These are phyloP conservation scores for Chaetodon auriga DNA, from an alignment of 2,113 vertebrate genomes.

Conservation along the genomic window DNA sequence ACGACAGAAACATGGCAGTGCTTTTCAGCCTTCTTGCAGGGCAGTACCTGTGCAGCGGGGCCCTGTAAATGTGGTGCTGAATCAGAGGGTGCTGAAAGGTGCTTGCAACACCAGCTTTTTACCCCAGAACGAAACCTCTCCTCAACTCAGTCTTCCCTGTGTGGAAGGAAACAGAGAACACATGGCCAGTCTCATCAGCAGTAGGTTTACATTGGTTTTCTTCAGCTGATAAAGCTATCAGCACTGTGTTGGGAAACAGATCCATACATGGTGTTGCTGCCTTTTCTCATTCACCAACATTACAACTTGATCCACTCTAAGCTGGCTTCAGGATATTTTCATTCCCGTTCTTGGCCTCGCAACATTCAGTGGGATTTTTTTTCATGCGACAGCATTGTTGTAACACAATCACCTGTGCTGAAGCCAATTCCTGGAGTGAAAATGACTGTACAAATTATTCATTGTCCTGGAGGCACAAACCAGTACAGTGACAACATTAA, in stretches of 20 bases:
- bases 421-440: constrained; percentile 62
- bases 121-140: constrained; percentile 39
- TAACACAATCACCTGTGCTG: constrained; percentile 69
- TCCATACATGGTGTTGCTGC: constrained; percentile 54
- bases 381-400: constrained; percentile 54
- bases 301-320: constrained; percentile 45
- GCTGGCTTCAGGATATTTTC: constrained; percentile 67
- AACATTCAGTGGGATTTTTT: constrained; percentile 11
- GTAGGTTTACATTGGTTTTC: constrained; percentile 66
- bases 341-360: constrained; percentile 49
- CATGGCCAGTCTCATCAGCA: constrained; percentile 70
- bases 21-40: constrained; percentile 38
- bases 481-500: constrained; percentile 61
- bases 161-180: constrained; percentile 43
- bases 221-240: constrained; percentile 77
- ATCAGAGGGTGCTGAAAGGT: constrained; percentile 79
- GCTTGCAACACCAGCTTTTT: constrained; percentile 65
- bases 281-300: constrained; percentile 53
- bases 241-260: constrained; percentile 54
- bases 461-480: constrained; percentile 68
- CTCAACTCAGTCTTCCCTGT: background rate
- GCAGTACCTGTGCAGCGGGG: constrained; percentile 55
- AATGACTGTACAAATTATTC: constrained; percentile 64
- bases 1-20: constrained; percentile 73
- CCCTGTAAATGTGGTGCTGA: constrained; percentile 64